These are phyloP conservation scores for Hyla sarda DNA, from an alignment of 2,113 vertebrate genomes.

Conservation along the genomic window DNA sequence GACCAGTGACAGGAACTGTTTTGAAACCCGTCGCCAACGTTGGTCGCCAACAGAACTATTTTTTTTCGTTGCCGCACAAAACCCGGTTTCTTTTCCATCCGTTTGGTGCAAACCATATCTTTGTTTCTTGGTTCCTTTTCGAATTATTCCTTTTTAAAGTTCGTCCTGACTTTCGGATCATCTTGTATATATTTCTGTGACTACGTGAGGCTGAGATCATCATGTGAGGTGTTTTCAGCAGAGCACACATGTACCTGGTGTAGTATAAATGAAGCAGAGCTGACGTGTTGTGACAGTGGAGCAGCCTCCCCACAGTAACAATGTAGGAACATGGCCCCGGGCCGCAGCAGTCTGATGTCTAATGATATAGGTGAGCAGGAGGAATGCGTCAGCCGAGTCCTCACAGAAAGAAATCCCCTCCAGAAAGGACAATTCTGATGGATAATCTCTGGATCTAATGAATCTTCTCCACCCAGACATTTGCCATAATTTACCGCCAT, in stretches of 20 bases:
- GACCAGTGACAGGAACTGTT: no score
- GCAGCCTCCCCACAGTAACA: background rate
- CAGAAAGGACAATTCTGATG: background rate
- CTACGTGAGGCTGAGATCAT: no score
- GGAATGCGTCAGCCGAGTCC: conserved; percentile 15
- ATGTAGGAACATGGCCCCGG: background rate
- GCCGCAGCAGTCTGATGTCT: conserved; percentile 7
- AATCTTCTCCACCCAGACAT: conserved; percentile 27
- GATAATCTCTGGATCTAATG: conserved; percentile 36
- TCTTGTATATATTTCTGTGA: no score
- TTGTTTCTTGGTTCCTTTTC: no score
- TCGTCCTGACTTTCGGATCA: no score
- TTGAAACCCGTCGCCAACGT: no score
- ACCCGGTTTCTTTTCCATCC: no score
- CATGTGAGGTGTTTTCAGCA: no score
- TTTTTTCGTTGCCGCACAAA: no score
- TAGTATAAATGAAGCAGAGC: background rate
- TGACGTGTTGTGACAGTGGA: background rate
- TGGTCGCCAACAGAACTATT: no score
- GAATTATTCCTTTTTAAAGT: no score
- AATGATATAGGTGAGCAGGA: conserved; percentile 34
- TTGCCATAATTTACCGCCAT: conserved; percentile 25
- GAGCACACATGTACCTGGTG: background rate
- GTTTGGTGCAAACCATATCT: no score
- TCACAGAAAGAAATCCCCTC: background rate